Percentiles rank a stretch among this genome's conserved stretches.
Evolutionary conservation across 2,797 vertebrate species (phyloP).

Genomic region (Sebastes aleutianus): DNA sequence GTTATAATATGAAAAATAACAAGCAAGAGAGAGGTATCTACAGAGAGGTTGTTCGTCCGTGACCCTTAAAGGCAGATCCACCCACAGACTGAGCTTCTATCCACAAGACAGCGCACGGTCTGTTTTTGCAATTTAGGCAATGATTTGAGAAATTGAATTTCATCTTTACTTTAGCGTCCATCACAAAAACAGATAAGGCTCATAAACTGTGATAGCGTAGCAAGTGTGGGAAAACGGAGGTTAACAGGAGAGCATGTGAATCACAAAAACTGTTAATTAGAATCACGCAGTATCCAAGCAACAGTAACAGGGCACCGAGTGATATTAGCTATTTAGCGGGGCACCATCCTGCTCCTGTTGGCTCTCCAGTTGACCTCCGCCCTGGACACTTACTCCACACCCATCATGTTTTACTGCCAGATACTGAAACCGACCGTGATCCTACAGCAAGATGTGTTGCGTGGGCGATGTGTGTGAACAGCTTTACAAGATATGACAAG

Average conservation of each 20-base stretch:
- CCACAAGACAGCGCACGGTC: background rate
- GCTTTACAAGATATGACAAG: conserved; percentile 29
- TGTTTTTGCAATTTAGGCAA: background rate
- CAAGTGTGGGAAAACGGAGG: conserved; percentile 35
- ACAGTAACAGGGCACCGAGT: conserved; percentile 30
- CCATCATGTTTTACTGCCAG: conserved; percentile 17
- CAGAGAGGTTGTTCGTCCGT: conserved; percentile 28
- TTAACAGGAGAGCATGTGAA: conserved; percentile 53
- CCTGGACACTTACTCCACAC: conserved; percentile 12
- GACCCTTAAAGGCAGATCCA: conserved; percentile 44
- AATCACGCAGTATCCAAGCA: conserved; percentile 67
- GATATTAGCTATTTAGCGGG: conserved; percentile 41
- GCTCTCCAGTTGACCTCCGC: conserved; percentile 42
- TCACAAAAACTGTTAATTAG: conserved; percentile 63
- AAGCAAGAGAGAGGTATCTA: conserved; percentile 10
- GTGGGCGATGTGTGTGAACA: conserved; percentile 38
- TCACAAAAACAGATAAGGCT: background rate
- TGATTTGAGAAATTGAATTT: conserved; percentile 19
- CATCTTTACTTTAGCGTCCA: conserved; percentile 1
- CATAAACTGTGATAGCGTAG: conserved; percentile 15
- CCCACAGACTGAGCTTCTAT: conserved; percentile 44
- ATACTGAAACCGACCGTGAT: background rate
- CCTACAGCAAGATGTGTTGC: background rate
- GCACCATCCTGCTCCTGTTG: conserved; percentile 38
- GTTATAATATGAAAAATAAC: conserved; percentile 42